Conservation (phyloP, 1,140 invertebrate species). For the Penaeus chinensis region DNA sequence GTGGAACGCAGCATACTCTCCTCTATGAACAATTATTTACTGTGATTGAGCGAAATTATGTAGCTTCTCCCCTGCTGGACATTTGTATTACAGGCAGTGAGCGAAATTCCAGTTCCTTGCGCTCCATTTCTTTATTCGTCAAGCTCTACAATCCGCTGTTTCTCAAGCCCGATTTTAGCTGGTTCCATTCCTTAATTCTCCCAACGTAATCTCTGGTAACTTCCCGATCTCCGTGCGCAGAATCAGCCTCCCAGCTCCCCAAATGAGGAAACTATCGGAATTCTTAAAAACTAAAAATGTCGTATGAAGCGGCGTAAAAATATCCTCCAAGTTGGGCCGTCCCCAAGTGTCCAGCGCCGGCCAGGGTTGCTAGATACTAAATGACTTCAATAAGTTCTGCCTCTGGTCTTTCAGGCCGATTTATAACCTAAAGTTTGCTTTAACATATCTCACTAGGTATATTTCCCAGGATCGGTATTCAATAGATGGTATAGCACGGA, state of each 20-base stretch:
- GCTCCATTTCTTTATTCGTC: slow-evolving; percentile 43
- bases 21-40: slow-evolving; percentile 58
- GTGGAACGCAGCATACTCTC: slow-evolving; percentile 27
- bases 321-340: slow-evolving; percentile 31
- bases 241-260: not conserved
- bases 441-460: slow-evolving; percentile 30
- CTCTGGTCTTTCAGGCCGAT: slow-evolving; percentile 33
- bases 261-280: not conserved
- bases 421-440: slow-evolving; percentile 35
- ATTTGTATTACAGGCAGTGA: slow-evolving; percentile 54
- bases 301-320: slow-evolving; percentile 49
- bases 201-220: slow-evolving; percentile 24
- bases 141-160: not conserved
- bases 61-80: slow-evolving; percentile 55
- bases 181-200: slow-evolving; percentile 14
- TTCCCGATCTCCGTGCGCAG: not conserved
- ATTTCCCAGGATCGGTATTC: not conserved
- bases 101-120: slow-evolving; percentile 3
- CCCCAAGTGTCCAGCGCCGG: slow-evolving; percentile 8
- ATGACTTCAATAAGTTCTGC: slow-evolving; percentile 52
- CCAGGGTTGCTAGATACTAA: slow-evolving; percentile 45
- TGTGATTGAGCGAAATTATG: slow-evolving; percentile 60
- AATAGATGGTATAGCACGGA: not conserved
- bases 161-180: not conserved
- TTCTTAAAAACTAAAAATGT: slow-evolving; percentile 23